Percentiles rank a stretch among this genome's conserved stretches.
Conservation (phyloP, 2,888 invertebrate species). For the Tribolium freemani region DNA sequence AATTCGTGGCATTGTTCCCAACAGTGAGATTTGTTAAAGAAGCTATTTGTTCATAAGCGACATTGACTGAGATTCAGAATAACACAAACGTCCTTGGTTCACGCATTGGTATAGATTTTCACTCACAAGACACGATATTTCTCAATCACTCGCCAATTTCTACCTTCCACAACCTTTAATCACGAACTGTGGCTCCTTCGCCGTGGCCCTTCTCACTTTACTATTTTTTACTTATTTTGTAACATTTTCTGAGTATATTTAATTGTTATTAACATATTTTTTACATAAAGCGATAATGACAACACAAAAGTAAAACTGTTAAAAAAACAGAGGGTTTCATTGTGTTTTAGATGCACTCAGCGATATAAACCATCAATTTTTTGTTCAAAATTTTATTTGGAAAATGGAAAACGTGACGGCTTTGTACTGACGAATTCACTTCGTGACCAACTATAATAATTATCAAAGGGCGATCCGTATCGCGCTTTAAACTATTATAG, state of each 20-base stretch:
- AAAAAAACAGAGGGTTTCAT: neutral
- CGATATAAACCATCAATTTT: neutral
- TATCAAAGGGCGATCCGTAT: neutral
- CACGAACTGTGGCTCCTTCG: constrained; percentile 45
- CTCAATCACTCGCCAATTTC: constrained; percentile 57
- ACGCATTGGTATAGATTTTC: constrained; percentile 58
- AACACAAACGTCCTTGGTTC: constrained; percentile 52
- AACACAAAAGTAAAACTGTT: neutral
- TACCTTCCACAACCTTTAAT: constrained; percentile 52
- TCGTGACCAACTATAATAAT: neutral
- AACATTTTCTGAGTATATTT: too few species aligned
- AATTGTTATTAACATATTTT: too few species aligned
- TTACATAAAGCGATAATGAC: neutral
- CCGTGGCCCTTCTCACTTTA: constrained; percentile 19
- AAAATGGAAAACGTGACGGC: neutral
- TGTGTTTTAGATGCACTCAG: neutral
- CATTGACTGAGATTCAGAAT: neutral
- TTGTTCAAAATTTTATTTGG: neutral
- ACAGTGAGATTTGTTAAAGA: neutral
- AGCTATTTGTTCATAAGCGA: constrained; percentile 20
- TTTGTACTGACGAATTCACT: neutral
- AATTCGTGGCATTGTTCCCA: constrained; percentile 7
- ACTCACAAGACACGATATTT: constrained; percentile 57
- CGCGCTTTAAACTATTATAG: neutral
- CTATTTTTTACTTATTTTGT: neutral